Evolutionary conservation across 2,888 invertebrate species (phyloP).

Genomic region (Erynnis tages): DNA sequence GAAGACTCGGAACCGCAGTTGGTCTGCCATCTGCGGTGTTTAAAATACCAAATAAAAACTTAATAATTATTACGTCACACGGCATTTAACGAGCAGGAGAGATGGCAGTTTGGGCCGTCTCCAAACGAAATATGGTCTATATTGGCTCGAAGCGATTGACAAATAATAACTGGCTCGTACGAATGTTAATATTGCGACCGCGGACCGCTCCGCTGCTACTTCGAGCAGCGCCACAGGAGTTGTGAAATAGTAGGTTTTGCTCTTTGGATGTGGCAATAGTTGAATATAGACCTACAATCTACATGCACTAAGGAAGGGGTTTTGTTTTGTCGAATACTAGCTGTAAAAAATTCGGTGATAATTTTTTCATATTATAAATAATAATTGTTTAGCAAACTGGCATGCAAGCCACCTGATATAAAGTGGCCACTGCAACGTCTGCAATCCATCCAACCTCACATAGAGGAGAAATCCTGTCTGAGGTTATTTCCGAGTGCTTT

Average conservation of each 20-base stretch:
- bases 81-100: conserved; percentile 4
- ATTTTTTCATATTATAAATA: too few species aligned
- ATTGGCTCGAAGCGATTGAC: conserved; percentile 24
- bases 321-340: too few species aligned
- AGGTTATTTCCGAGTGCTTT: too few species aligned
- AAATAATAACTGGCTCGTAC: conserved; percentile 32
- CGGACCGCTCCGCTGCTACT: conserved; percentile 61
- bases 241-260: conserved; percentile 23
- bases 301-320: too few species aligned
- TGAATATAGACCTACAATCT: not conserved
- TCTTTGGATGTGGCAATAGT: conserved; percentile 4
- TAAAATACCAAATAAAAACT: conserved; percentile 21
- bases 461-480: too few species aligned
- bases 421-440: too few species aligned
- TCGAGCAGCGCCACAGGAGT: conserved; percentile 43
- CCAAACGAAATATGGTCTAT: conserved; percentile 26
- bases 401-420: too few species aligned
- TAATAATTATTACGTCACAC: conserved; percentile 22
- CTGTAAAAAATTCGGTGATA: too few species aligned
- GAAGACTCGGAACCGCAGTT: conserved; percentile 1
- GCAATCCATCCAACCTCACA: too few species aligned
- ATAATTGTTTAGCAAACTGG: too few species aligned
- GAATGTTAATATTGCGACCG: conserved; percentile 75
- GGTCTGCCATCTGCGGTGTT: not conserved
- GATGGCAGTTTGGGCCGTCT: conserved; percentile 9